These are phyloP conservation scores for Pterocles burchelli DNA, from an alignment of 2,113 vertebrate genomes.

Conservation along the genomic window DNA sequence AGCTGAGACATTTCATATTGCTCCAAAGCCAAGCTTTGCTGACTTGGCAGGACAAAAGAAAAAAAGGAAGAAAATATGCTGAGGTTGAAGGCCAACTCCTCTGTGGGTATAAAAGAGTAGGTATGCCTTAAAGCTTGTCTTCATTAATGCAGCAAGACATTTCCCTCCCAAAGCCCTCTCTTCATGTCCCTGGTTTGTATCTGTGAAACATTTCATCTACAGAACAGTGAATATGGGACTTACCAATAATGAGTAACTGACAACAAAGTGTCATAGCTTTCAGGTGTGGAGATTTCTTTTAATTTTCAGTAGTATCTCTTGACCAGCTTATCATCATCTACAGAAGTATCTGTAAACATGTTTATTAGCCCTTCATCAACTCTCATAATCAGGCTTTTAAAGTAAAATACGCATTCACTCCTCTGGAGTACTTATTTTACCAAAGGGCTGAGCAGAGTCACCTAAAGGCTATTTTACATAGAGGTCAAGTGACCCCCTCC, in stretches of 20 bases:
- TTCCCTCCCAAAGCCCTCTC: neutral
- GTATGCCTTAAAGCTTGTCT: neutral
- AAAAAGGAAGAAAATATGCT: neutral
- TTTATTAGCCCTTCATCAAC: neutral
- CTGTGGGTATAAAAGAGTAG: neutral
- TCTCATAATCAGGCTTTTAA: neutral
- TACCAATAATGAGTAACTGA: neutral
- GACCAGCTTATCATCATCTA: neutral
- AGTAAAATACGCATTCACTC: neutral
- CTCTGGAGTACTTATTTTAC: neutral
- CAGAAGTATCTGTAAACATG: neutral
- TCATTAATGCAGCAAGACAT: accelerated
- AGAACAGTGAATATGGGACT: neutral
- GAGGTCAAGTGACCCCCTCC: neutral
- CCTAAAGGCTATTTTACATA: neutral
- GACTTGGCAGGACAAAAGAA: neutral
- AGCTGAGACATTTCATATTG: neutral
- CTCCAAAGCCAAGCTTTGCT: neutral
- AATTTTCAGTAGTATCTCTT: neutral
- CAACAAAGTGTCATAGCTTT: neutral
- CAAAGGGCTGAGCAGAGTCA: neutral
- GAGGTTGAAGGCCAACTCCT: neutral
- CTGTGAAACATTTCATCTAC: neutral
- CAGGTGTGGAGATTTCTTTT: neutral
- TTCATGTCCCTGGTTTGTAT: neutral